These are phyloP conservation scores for Pseudochaenichthys georgianus DNA, from an alignment of 2,797 vertebrate species.

Conservation along the genomic window DNA sequence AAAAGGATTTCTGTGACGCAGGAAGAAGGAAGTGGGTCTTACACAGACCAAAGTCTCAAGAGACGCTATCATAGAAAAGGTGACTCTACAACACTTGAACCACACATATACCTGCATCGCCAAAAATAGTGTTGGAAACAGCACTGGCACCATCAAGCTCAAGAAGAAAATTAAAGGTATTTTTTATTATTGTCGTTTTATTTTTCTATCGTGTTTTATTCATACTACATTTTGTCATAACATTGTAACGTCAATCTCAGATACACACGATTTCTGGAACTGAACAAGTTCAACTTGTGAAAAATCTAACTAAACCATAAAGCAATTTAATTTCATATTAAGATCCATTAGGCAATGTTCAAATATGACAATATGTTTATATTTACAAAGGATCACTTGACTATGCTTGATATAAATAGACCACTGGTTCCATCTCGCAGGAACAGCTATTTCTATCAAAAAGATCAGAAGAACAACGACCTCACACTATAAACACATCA, in stretches of 20 bases:
- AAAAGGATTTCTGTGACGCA: conserved; percentile 21
- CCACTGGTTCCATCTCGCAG: neutral
- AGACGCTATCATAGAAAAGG: conserved; percentile 70
- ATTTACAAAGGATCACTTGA: neutral
- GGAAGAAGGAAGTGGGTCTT: neutral
- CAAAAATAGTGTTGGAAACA: conserved; percentile 83
- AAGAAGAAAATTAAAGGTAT: conserved; percentile 83
- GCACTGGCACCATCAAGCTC: conserved; percentile 78
- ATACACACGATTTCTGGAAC: neutral
- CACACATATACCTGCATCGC: conserved; percentile 86
- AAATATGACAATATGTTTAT: neutral
- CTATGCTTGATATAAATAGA: neutral
- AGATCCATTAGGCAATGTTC: neutral
- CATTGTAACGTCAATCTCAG: neutral
- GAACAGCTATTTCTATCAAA: neutral
- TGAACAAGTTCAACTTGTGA: neutral
- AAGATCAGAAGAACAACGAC: neutral
- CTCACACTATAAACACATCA: too few relatives aligned
- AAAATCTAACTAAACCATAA: neutral
- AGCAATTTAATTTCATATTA: neutral
- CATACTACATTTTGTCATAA: neutral
- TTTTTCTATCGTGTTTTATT: neutral
- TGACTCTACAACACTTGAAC: conserved; percentile 81
- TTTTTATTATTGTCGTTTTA: neutral
- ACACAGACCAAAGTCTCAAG: neutral